Base-by-base conservation (phyloP, 1,140 invertebrate genomes). In the Tetranychus urticae region DNA sequence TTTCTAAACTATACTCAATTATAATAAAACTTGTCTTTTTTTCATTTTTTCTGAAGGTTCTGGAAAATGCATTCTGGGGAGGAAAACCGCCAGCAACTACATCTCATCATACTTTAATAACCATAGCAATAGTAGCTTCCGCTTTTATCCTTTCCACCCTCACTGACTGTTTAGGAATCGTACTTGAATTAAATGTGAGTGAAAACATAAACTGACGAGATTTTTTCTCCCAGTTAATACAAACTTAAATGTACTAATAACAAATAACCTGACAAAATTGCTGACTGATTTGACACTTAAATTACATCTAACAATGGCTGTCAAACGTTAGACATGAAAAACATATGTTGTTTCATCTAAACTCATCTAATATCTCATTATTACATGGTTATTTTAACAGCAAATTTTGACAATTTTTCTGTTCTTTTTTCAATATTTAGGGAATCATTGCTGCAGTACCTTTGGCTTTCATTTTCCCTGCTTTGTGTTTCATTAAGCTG, bases 141-240 rank as follows among this genome's bases (percentile, higher is more conserved):
- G 80, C 83, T 12, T 86, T 83, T 70, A 71, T 85, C 12, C 77
- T 88, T 60, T 89, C 86, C 31, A 84, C 88, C 74, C 75, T 82
- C 61, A 89, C 86, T 34, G 85, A 88, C 69, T 90, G 87, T 72
- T 76, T 91, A 4, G 85, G 85, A 5, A 77, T 88, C 45, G 86
- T 88, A 13, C 72, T 90, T 62, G 85, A 88, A 72, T 69, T 91
- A 47, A 90, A 91, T 73, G 84, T 85, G 75, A 81, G 74, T 71
- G 23, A 23, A 23, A 23, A 23, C 23, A 23, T 23, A 23, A 23
- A 23, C 23, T 23, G 23, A 23, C 23, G 23, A 23, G 23, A 23
- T 23, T 23, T 23, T 23, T 23, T 23, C 23, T 23, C 23, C 23
- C 23, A 23, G 23, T 23, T 23, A 23, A 23, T 23, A 23, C 23